Base-by-base conservation (phyloP, 2,797 vertebrate genomes). In the Perodicticus potto region DNA sequence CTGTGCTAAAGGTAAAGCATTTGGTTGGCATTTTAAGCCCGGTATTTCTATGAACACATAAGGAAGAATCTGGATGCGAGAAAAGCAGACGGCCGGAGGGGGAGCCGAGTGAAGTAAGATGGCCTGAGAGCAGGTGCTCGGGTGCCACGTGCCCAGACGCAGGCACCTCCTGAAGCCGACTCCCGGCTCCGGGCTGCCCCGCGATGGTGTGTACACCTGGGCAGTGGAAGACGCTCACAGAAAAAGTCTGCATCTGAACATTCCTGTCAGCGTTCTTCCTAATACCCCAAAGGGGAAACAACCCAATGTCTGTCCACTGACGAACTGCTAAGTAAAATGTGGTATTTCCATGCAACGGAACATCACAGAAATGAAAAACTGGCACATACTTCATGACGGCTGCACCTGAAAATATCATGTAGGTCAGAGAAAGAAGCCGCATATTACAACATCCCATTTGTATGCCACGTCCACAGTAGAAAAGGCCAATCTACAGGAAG, bases 371-470 rank as follows among this genome's bases (percentile, higher is more conserved):
- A 84, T 80, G 20, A 74, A 92, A 12, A 59, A 27, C n/a, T 55
- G n/a, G 70, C 70, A 77, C 43, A 45, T 93, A 40, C 17, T 70
- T 40, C 17, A 69, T 74, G 2, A 55, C 17, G 43, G 9, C 70
- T 93, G 45, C 80, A 69, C 3, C 37, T 85, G 43, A 91, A 93
- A 93, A 57, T 19, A 73, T 53, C 43, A 86, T 5, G 43, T 86
- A 78, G 34, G 53, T 82, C 40, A 82, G 86, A 92, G 59, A 63
- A 70, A 78, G 22, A 27, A 76, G 43, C 27, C 25, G 86, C 10
- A 77, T 59, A 40, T 45, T 74, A 27, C 37, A 34, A 17, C 5
- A 89, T 67, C 77, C 11, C 27, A 86, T 49, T 86, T 65, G 20
- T 73, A 78, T 23, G 12, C 78, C 53, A 65, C 65, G 11, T 45